Percentiles rank a stretch among this genome's conserved stretches.
phyloP scores from a whole-genome alignment of 2,888 invertebrate species.

The Pachymerium ferrugineum region DNA sequence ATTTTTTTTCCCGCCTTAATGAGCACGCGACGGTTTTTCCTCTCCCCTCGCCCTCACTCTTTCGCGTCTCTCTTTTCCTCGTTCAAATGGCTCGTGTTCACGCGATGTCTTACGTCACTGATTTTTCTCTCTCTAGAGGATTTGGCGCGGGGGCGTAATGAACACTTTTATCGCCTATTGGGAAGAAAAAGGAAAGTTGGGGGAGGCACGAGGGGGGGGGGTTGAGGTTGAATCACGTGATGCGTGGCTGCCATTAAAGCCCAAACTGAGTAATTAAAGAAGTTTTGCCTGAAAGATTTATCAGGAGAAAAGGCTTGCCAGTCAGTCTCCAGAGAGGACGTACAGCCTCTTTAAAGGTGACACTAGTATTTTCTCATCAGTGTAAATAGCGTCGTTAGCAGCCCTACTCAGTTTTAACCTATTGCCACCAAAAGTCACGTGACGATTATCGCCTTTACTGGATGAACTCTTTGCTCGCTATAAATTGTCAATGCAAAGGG shows the following conservation, averaged over 20 bases:
- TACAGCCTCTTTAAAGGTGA: constrained; percentile 18
- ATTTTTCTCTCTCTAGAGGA: constrained; percentile 6
- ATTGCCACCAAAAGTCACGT: constrained; percentile 21
- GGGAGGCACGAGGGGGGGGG: constrained; percentile 9
- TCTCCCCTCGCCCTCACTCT: neutral
- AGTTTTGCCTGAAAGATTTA: constrained; percentile 27
- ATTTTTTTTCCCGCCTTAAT: constrained; percentile 24
- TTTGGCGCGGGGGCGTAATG: constrained; percentile 25
- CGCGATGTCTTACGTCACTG: constrained; percentile 27
- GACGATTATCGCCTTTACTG: constrained; percentile 24
- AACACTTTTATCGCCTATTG: constrained; percentile 22
- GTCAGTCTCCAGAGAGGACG: constrained; percentile 22
- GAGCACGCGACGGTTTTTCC: constrained; percentile 24
- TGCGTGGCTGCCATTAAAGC: constrained; percentile 27
- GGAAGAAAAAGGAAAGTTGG: constrained; percentile 19
- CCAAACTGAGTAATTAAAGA: constrained; percentile 25
- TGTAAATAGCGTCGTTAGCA: constrained; percentile 25
- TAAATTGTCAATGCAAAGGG: constrained; percentile 16
- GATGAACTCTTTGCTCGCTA: constrained; percentile 21
- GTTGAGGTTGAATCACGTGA: constrained; percentile 27
- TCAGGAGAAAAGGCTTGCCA: constrained; percentile 19
- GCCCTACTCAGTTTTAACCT: constrained; percentile 19
- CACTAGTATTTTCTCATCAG: constrained; percentile 19
- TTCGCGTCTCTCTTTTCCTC: constrained; percentile 27
- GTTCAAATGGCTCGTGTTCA: constrained; percentile 22